Percentiles rank a stretch among this genome's conserved stretches.
phyloP scores from a whole-genome alignment of 2,888 invertebrate species.

The Thera britannica region DNA sequence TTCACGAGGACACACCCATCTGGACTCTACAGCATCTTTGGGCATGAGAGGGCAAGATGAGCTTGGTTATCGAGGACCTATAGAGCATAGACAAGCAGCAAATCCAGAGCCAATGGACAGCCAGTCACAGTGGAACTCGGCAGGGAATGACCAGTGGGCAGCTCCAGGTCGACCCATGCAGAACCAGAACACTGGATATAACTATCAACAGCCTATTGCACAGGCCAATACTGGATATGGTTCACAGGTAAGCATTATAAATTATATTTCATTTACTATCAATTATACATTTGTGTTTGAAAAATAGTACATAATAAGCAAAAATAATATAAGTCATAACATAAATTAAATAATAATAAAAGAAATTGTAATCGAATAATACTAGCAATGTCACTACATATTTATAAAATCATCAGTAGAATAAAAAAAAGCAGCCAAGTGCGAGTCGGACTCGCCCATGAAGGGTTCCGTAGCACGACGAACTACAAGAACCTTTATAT shows the following conservation, averaged over 20 bases:
- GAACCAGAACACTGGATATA: conserved; percentile 43
- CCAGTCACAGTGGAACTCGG: conserved; percentile 46
- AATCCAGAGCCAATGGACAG: conserved; percentile 19
- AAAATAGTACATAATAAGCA: no score
- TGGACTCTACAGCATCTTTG: neutral
- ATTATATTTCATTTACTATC: no score
- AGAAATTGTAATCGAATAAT: no score
- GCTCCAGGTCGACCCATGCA: conserved; percentile 32
- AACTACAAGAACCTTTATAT: no score
- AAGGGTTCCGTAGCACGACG: no score
- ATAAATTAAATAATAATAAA: no score
- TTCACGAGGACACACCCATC: neutral
- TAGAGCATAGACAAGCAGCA: conserved; percentile 2
- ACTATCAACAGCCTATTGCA: conserved; percentile 27
- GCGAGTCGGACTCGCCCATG: no score
- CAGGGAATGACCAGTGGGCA: conserved; percentile 27
- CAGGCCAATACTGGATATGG: conserved; percentile 38
- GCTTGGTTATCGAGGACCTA: neutral
- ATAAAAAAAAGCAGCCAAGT: no score
- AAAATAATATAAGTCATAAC: no score
- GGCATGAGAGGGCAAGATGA: conserved; percentile 11
- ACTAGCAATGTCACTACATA: no score
- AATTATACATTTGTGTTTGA: no score
- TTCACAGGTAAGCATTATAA: conserved; percentile 45
- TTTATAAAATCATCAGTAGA: no score